Base-by-base conservation (phyloP, 2,113 vertebrate species). In the Odontesthes bonariensis region DNA sequence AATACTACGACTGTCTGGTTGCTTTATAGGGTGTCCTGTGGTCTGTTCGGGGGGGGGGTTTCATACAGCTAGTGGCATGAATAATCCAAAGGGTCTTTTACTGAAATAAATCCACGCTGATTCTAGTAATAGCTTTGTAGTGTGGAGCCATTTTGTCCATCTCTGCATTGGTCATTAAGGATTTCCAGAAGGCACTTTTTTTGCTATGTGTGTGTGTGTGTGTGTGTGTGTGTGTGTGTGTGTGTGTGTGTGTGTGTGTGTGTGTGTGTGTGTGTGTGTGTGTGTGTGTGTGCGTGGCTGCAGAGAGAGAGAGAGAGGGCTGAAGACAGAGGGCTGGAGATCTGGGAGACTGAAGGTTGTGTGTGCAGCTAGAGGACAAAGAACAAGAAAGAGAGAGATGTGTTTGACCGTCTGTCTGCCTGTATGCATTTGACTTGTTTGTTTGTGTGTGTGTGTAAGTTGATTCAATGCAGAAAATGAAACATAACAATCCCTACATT, bases 121-220 rank as follows among this genome's bases (percentile, higher is more conserved):
- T 89, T 91, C 82, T 91, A 85, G 72, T 82, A 90, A 87, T 89
- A 85, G 84, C 82, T 83, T 90, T 90, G 84, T 79, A 84, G 86
- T 90, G 86, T 87, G 89, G 81, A 91, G 89, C 86, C 89, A 86
- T 89, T 95, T 93, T 96, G 95, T 94, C 96, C 94, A 93, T 96
- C 96, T 95, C 87, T 96, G 96, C 96, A 95, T 90, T 95, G 93
- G 95, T 96, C 95, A 96, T 94, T 94, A 95, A 92, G 89, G 91
- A 93, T 96, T 97, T 91, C 96, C 97, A 95, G 95, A 98, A 98
- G 98, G 97, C 97, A 98, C 97, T 99, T 99, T 97, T 89, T 95
- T 94, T 47, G 63, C 32, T 71, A 52, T 74, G 63, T 76, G 80
- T 78, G 17, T 73, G 75, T 22, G 63, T 72, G 47, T 44, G 53